Evolutionary conservation across 1,140 invertebrate genomes (phyloP), one percentile per base, ranked within the genome.

Genomic region (Pachyrhynchus sulphureomaculatus): DNA sequence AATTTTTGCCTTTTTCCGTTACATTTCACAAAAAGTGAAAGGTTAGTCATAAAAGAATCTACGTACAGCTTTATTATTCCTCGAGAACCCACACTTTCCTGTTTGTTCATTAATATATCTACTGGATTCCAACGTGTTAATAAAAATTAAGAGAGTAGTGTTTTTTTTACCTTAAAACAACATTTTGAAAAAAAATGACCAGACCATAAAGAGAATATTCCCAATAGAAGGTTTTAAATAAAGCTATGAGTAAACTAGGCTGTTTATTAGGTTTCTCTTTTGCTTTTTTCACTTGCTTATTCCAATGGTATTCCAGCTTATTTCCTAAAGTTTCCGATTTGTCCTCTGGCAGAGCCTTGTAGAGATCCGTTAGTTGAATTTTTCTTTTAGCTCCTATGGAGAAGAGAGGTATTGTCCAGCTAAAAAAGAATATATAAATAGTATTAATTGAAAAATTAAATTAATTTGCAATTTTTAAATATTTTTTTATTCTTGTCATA

Each of bases 301-400:
- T 75, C 82, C 82, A 83, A 15, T 75, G 48, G 44, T 77, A 76
- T 67, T 80, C 75, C 26, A 84, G 61, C 51, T 76, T 75, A 58
- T 79, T 74, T 0, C 81, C 81, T 20, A 78, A 37, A 12, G 67
- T 47, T 33, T 78, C 76, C 0, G 74, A 75, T 59, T 68, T 59
- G 29, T 74, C 64, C 0, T 47, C 33, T 18, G 64, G 51, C 12
- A 66, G 10, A 1, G 64, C 63, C 62, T 71, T 68, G 45, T 73
- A 74, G 18, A 75, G 36, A 62, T 74, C 72, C 17, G 61, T 24
- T 0, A 71, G 48, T 44, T 72, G 58, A n/a, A 75, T 56, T 21
- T 66, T 64, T 36, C 63, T 45, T 57, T 66, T 66, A 1, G 55
- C 65, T 23, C 68, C 69, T 55, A 67, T 67, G 15, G 65, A 56